A percentile compares a stretch with the other conserved stretches of the same genome.
phyloP scores from a whole-genome alignment of 30 jellyfish, hydroid and myxozoan species.

The Turritopsis dohrnii region DNA sequence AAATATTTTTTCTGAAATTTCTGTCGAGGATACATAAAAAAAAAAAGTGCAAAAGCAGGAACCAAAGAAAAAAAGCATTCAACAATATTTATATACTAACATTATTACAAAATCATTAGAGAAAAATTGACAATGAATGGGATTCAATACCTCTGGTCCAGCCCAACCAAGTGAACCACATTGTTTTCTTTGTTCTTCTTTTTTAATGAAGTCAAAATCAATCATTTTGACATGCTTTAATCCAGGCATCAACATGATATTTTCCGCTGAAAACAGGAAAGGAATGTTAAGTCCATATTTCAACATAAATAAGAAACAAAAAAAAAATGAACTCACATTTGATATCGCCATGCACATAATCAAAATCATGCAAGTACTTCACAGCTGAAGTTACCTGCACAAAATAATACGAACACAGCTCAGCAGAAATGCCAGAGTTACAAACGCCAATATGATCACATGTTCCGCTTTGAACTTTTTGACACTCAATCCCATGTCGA shows the following conservation, averaged over 20 bases:
- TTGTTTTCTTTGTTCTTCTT: background rate
- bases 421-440: background rate
- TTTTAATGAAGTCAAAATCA: background rate
- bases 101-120: too few relatives aligned
- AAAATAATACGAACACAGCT: background rate
- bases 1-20: too few relatives aligned
- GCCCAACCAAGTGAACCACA: background rate
- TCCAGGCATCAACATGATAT: background rate
- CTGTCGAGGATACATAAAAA: too few relatives aligned
- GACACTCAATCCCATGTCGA: background rate
- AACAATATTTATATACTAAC: too few relatives aligned
- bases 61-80: too few relatives aligned
- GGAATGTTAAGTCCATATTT: too few relatives aligned
- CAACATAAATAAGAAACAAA: background rate
- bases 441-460: background rate
- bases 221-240: background rate
- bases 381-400: background rate
- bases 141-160: background rate
- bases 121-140: too few relatives aligned
- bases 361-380: background rate
- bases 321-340: background rate
- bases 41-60: too few relatives aligned
- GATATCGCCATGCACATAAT: background rate
- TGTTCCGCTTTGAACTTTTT: background rate
- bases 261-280: background rate